Evolutionary conservation across 2,113 vertebrate genomes (phyloP).

Genomic region (Circaetus gallicus): DNA sequence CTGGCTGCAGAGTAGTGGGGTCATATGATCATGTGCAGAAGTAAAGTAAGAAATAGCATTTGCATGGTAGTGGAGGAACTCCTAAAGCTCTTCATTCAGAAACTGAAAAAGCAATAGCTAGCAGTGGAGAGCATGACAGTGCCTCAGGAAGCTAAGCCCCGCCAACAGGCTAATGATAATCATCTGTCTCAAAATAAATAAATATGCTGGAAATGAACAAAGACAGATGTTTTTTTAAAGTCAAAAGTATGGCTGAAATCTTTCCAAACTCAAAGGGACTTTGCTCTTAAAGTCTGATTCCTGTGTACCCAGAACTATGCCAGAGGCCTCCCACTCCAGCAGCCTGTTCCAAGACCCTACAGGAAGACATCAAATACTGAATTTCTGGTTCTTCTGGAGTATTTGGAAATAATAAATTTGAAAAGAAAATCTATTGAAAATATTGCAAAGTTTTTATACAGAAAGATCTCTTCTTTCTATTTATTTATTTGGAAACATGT

Average conservation of each 20-base stretch:
- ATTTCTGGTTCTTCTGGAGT: not conserved
- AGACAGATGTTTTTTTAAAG: not conserved
- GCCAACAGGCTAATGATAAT: not conserved
- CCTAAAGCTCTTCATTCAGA: not conserved
- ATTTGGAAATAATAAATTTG: not conserved
- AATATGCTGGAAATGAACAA: not conserved
- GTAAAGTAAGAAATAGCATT: not conserved
- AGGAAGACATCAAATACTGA: not conserved
- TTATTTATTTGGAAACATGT: not conserved
- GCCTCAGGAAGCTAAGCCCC: not conserved
- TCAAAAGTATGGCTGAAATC: not conserved
- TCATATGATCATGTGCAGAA: not conserved
- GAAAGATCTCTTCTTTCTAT: not conserved
- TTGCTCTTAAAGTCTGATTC: not conserved
- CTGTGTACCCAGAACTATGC: not conserved
- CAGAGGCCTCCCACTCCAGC: not conserved
- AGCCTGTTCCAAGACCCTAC: not conserved
- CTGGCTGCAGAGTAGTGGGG: not conserved
- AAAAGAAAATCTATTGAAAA: not conserved
- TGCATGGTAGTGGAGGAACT: not conserved
- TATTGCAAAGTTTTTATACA: not conserved
- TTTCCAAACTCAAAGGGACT: constrained; percentile 4
- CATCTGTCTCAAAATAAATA: constrained; percentile 10
- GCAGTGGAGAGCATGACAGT: not conserved
- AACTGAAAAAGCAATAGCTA: not conserved